phyloP scores from a whole-genome alignment of 2,797 vertebrate genomes.

The Coregonus sp. region DNA sequence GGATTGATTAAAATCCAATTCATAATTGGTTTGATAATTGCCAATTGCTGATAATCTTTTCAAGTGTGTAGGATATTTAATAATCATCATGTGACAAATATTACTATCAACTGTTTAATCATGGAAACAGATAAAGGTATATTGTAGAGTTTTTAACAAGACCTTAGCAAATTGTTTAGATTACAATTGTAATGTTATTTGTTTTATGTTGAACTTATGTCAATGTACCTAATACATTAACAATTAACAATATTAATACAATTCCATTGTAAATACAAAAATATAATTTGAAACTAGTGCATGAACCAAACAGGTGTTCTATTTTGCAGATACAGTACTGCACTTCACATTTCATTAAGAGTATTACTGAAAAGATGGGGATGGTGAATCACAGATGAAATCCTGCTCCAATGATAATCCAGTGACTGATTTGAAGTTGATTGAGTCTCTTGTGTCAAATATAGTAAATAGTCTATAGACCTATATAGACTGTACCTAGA shows the following conservation, averaged over 20 bases:
- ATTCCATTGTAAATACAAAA: not conserved
- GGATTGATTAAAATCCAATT: constrained; percentile 23
- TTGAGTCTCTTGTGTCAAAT: not conserved
- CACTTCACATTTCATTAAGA: constrained; percentile 62
- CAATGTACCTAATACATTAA: not conserved
- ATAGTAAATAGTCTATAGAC: not conserved
- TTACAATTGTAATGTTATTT: not conserved
- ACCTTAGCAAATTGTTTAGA: not conserved
- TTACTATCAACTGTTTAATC: not conserved
- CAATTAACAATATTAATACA: not conserved
- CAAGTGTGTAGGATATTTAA: constrained; percentile 20
- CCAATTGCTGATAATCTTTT: not conserved
- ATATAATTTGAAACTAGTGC: constrained; percentile 29
- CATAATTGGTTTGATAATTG: constrained; percentile 9
- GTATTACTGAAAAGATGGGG: constrained; percentile 23
- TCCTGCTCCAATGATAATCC: constrained; percentile 1
- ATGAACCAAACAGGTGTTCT: constrained; percentile 28
- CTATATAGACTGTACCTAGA: not conserved
- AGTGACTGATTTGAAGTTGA: constrained; percentile 4
- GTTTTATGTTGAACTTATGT: not conserved
- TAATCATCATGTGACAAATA: constrained; percentile 17
- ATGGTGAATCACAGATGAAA: constrained; percentile 34
- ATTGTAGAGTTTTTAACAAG: not conserved
- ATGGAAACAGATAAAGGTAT: not conserved
- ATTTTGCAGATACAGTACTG: constrained; percentile 55